These are phyloP conservation scores for Thymallus thymallus DNA, from an alignment of 2,113 vertebrate genomes.

Conservation along the genomic window DNA sequence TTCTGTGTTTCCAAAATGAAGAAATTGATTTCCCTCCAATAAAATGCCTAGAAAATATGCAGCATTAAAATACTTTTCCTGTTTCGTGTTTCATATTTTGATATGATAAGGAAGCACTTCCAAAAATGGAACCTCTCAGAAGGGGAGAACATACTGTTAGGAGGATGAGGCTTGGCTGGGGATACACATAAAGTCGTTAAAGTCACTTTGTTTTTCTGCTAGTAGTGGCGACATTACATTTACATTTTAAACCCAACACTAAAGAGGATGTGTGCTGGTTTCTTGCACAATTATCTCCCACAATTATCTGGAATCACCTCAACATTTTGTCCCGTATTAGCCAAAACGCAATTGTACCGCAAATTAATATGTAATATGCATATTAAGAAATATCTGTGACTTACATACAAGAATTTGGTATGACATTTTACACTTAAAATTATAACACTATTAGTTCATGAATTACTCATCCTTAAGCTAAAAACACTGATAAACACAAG, in stretches of 20 bases:
- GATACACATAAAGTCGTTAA: background rate
- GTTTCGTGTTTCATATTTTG: constrained; percentile 22
- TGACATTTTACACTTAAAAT: background rate
- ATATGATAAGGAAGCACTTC: background rate
- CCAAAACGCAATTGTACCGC: background rate
- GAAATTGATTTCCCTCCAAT: constrained; percentile 60
- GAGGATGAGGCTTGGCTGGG: background rate
- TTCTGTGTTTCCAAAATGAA: constrained; percentile 46
- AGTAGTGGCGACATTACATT: no score
- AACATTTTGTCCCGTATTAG: background rate
- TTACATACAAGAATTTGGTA: no score
- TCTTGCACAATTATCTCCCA: background rate
- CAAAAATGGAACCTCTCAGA: background rate
- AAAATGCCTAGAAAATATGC: constrained; percentile 46
- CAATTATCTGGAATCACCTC: background rate
- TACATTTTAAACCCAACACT: background rate
- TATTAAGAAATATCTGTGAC: no score
- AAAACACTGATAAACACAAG: background rate
- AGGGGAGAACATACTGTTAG: background rate
- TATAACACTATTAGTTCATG: background rate
- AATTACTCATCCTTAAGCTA: background rate
- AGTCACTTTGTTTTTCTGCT: background rate
- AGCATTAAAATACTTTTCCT: constrained; percentile 16
- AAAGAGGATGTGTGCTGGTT: background rate
- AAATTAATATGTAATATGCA: background rate